Percentiles rank a stretch among this genome's conserved stretches.
phyloP scores from a whole-genome alignment of 2,797 vertebrate genomes.

The Myotis vivesi region DNA sequence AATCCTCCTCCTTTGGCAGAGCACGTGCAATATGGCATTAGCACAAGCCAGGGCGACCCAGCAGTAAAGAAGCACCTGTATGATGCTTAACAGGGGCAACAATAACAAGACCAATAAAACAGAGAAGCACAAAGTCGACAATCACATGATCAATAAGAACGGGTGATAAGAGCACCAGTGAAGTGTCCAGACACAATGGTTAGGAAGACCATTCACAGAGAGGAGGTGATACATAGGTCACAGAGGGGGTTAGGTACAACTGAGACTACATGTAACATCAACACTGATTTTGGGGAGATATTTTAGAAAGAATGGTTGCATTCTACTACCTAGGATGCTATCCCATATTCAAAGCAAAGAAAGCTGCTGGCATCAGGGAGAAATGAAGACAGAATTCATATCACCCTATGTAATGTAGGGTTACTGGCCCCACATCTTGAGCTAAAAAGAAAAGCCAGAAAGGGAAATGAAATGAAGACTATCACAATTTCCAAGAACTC shows the following conservation, averaged over 20 bases:
- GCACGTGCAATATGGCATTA: rapidly evolving
- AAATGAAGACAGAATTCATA: not conserved
- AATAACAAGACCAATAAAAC: no score
- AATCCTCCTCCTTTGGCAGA: not conserved
- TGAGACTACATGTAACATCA: not conserved
- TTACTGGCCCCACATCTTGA: no score
- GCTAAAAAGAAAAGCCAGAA: not conserved
- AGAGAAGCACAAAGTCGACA: not conserved
- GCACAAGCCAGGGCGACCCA: not conserved
- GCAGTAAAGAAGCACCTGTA: not conserved
- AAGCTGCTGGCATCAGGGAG: not conserved
- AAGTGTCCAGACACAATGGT: not conserved
- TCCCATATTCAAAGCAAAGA: not conserved
- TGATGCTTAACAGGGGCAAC: rapidly evolving
- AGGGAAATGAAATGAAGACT: not conserved
- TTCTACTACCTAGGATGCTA: not conserved
- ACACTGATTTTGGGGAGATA: no score
- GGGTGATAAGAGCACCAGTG: rapidly evolving
- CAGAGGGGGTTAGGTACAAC: not conserved
- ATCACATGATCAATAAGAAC: rapidly evolving
- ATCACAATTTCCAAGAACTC: not conserved
- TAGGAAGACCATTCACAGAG: not conserved
- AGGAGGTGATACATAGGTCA: not conserved
- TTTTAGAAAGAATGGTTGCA: not conserved
- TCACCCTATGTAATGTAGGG: not conserved